Percentiles rank a stretch among this genome's conserved stretches.
Conservation (phyloP, 2,113 vertebrate genomes). For the Ictalurus furcatus region DNA sequence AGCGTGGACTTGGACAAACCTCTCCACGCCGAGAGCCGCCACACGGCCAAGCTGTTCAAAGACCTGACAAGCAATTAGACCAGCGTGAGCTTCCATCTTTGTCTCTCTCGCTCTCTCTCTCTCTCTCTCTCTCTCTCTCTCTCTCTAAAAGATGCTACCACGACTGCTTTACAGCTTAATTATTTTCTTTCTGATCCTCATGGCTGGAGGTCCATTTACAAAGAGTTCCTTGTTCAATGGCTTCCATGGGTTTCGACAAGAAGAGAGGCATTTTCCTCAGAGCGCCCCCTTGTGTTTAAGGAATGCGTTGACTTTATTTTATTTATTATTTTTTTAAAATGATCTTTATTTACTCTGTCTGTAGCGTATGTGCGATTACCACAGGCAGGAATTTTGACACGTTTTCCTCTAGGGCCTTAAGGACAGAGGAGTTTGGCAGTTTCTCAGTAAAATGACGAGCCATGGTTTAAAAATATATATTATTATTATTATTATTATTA, state of each 20-base stretch:
- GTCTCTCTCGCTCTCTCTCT: no score
- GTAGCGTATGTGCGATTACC: neutral
- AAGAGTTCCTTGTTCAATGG: neutral
- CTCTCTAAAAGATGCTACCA: conserved; percentile 5
- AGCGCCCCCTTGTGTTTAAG: neutral
- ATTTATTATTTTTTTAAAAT: neutral
- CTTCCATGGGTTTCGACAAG: neutral
- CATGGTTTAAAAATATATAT: neutral
- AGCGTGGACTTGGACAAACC: conserved; percentile 5
- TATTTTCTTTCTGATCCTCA: conserved; percentile 30
- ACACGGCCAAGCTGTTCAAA: conserved; percentile 1
- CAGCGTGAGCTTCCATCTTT: neutral
- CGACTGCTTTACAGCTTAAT: conserved; percentile 23
- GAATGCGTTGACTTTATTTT: neutral
- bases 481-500: neutral
- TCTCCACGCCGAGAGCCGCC: neutral
- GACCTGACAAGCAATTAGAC: conserved; percentile 48
- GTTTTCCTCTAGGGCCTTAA: neutral
- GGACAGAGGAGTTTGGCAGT: neutral
- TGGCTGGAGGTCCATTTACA: conserved; percentile 36
- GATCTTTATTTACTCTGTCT: neutral
- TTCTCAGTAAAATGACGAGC: neutral
- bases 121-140: no score
- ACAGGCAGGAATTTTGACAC: neutral
- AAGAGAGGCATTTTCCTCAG: neutral